phyloP scores from a whole-genome alignment of 2,888 invertebrate genomes.

The Aproaerema taeniolella region DNA sequence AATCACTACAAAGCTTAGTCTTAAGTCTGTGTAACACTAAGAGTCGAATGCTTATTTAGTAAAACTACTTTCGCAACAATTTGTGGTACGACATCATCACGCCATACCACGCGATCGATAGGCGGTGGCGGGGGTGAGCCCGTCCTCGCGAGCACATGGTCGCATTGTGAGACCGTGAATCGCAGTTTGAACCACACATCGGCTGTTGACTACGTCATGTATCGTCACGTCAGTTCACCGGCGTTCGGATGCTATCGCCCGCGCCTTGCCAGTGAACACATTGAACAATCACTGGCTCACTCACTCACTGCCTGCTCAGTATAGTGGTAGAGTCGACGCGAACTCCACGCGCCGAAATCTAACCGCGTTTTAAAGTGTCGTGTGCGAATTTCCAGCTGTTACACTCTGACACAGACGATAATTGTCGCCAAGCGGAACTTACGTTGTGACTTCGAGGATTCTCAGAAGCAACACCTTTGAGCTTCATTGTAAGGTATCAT shows the following conservation, averaged over 20 bases:
- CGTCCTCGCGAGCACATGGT: slow-evolving; percentile 26
- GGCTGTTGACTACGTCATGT: slow-evolving; percentile 43
- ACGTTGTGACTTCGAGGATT: slow-evolving; percentile 27
- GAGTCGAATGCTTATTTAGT: neutral
- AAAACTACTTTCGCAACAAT: slow-evolving; percentile 52
- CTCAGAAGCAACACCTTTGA: too few relatives aligned
- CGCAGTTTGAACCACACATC: slow-evolving; percentile 22
- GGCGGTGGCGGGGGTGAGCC: slow-evolving; percentile 3
- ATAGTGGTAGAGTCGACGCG: slow-evolving; percentile 46
- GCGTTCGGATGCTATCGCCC: slow-evolving; percentile 32
- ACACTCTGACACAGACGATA: slow-evolving; percentile 25
- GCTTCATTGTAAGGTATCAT: too few relatives aligned
- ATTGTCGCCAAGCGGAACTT: slow-evolving; percentile 16
- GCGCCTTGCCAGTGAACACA: too few relatives aligned
- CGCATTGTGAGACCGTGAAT: slow-evolving; percentile 27
- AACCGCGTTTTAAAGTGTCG: slow-evolving; percentile 32
- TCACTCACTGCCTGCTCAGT: slow-evolving; percentile 30
- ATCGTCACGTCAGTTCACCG: slow-evolving; percentile 43
- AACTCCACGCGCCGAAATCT: slow-evolving; percentile 41
- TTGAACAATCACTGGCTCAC: too few relatives aligned
- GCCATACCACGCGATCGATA: slow-evolving; percentile 62
- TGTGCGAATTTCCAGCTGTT: slow-evolving; percentile 30
- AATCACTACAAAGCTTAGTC: too few relatives aligned
- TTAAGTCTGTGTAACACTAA: too few relatives aligned
- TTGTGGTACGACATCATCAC: slow-evolving; percentile 59